Percentiles rank a stretch among this genome's conserved stretches.
Evolutionary conservation across 2,113 vertebrate genomes (phyloP).

Genomic region (Nasalis larvatus): DNA sequence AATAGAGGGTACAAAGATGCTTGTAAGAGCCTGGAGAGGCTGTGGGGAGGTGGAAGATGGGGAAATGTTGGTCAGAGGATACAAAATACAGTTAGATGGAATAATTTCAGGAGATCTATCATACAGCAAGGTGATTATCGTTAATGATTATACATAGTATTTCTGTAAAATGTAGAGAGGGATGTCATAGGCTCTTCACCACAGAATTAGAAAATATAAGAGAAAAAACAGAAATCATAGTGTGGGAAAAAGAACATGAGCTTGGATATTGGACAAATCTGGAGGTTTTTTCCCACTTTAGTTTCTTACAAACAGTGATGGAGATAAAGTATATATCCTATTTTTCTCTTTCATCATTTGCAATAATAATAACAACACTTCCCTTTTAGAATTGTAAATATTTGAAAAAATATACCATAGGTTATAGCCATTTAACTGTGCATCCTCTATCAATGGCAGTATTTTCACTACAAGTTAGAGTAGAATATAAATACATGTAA

Average conservation of each 20-base stretch:
- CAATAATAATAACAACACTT: too few species aligned
- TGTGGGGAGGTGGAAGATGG: neutral
- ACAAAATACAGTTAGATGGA: neutral
- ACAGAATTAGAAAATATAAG: neutral
- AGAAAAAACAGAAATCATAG: neutral
- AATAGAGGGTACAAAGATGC: neutral
- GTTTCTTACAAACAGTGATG: neutral
- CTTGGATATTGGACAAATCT: neutral
- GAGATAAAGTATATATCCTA: neutral
- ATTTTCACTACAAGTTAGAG: neutral
- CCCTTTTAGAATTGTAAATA: neutral
- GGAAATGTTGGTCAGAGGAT: neutral
- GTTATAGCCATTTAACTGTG: neutral
- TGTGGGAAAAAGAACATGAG: neutral
- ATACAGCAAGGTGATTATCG: neutral
- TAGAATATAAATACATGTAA: neutral
- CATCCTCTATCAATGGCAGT: neutral
- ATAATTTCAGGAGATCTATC: neutral
- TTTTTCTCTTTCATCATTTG: neutral
- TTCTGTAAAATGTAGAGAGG: neutral
- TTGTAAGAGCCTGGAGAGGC: neutral
- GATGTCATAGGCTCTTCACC: neutral
- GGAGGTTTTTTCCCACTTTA: neutral
- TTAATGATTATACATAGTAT: neutral
- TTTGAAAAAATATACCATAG: neutral